Conservation (phyloP, 2,888 invertebrate species). For the Mythimna loreyi region DNA sequence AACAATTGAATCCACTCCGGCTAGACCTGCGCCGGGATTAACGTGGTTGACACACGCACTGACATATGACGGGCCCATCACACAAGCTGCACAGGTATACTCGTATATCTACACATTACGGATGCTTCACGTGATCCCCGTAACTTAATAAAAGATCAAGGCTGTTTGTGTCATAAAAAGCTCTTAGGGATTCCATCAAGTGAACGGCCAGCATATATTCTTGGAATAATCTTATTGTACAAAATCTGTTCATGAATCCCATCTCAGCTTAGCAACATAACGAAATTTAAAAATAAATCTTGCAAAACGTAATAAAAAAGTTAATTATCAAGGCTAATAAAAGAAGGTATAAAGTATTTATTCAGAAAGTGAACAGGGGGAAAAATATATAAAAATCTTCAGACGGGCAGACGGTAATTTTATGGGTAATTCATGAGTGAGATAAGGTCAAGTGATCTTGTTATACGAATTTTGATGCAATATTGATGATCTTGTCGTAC, state of each 20-base stretch:
- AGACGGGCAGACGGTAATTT: constrained; percentile 50
- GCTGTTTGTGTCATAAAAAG: neutral
- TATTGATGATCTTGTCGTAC: constrained; percentile 49
- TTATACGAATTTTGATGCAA: constrained; percentile 45
- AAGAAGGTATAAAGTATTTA: constrained; percentile 59
- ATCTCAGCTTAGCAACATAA: neutral
- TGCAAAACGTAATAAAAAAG: constrained; percentile 53
- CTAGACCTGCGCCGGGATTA: constrained; percentile 3
- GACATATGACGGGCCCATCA: constrained; percentile 7
- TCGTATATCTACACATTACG: neutral
- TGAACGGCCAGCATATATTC: neutral
- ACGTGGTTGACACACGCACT: constrained; percentile 17
- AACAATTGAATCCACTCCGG: constrained; percentile 30
- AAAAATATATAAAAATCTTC: constrained; percentile 53
- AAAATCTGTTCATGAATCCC: constrained; percentile 11
- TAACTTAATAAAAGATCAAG: constrained; percentile 20
- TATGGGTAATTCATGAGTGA: constrained; percentile 54
- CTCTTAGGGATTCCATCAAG: constrained; percentile 12
- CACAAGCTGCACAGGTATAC: neutral
- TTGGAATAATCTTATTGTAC: constrained; percentile 1
- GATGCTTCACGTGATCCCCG: constrained; percentile 1
- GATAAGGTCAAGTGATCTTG: constrained; percentile 61
- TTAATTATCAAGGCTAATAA: constrained; percentile 56
- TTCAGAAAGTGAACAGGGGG: constrained; percentile 35
- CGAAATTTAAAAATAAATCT: constrained; percentile 57